Evolutionary conservation across 2,113 vertebrate genomes (phyloP), one percentile per base, ranked within the genome.

Genomic region (Stigmatopora argus): DNA sequence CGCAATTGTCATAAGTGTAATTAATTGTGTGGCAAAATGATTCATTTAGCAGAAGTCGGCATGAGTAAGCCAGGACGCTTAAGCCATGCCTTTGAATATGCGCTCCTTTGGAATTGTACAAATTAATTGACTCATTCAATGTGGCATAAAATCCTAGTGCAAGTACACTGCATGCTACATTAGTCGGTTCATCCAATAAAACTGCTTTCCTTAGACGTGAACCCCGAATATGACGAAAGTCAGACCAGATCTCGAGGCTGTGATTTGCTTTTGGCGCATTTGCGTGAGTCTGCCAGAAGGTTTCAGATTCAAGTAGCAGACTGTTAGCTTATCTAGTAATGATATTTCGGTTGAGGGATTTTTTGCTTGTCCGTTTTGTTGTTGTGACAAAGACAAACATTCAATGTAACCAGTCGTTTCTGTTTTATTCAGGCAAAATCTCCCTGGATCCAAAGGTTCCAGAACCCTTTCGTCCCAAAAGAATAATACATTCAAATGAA

Each of bases 101-200:
- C 89, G 92, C 93, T 93, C 91, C 89, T 91, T 81, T 91, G 58
- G 93, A 98, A 95, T 98, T 98, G 98, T 99, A 95, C 92, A 96
- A 98, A 99, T 99, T 94, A 97, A 97, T 98, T 97, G 95, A 93
- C 92, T 94, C 92, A 94, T 97, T 93, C 94, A 96, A 93, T 95
- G 97, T 98, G 95, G 94, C 96, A 98, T 97, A 95, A 97, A 98
- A 95, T 94, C 93, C 92, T 93, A 91, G 93, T 94, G 92, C 90
- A 92, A 94, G 92, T 94, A 94, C 88, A 92, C 88, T 93, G 92
- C 95, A 98, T 94, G 95, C 93, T 95, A 98, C 96, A 99, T 99
- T 99, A 98, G 93, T 90, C 90, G 93, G 94, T 95, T 97, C 95
- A 95, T 90, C 92, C 94, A 96, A 91, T 92, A 97, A 95, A 92